A percentile compares a stretch with the other conserved stretches of the same genome.
phyloP scores from a whole-genome alignment of 2,888 invertebrate species.

The Lycaena phlaeas region DNA sequence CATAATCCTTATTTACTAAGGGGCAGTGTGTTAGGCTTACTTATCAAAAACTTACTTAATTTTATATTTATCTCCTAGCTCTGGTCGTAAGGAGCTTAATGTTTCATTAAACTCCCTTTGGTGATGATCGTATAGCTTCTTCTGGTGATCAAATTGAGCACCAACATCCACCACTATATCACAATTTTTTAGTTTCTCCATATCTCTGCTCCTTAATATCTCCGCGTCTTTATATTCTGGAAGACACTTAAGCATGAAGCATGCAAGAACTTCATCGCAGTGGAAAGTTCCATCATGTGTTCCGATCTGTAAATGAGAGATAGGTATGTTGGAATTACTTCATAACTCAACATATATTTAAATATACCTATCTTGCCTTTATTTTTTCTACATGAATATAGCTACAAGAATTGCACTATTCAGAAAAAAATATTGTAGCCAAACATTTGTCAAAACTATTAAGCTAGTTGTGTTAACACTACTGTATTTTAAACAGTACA shows the following conservation, averaged over 20 bases:
- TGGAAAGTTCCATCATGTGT: slow-evolving; percentile 91
- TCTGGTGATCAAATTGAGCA: slow-evolving; percentile 83
- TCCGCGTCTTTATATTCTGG: slow-evolving; percentile 86
- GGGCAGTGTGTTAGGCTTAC: too few relatives aligned
- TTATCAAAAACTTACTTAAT: slow-evolving; percentile 63
- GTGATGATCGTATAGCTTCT: slow-evolving; percentile 93
- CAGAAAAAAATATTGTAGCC: not conserved
- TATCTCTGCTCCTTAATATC: slow-evolving; percentile 80
- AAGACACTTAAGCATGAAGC: slow-evolving; percentile 88
- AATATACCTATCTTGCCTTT: too few relatives aligned
- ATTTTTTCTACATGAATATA: too few relatives aligned
- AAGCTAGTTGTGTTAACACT: too few relatives aligned
- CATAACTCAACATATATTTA: too few relatives aligned
- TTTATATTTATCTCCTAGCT: slow-evolving; percentile 71
- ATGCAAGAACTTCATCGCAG: slow-evolving; percentile 96
- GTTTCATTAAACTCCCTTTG: slow-evolving; percentile 84
- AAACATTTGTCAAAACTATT: too few relatives aligned
- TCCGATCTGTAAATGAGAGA: slow-evolving; percentile 66
- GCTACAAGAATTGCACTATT: too few relatives aligned
- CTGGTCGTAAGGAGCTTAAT: slow-evolving; percentile 76
- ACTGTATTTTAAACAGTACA: too few relatives aligned
- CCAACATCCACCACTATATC: slow-evolving; percentile 98
- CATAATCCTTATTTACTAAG: too few relatives aligned
- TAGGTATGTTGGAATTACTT: not conserved
- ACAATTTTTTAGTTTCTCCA: slow-evolving; percentile 79